phyloP scores from a whole-genome alignment of 2,888 invertebrate genomes.

The Agrotis segetum region DNA sequence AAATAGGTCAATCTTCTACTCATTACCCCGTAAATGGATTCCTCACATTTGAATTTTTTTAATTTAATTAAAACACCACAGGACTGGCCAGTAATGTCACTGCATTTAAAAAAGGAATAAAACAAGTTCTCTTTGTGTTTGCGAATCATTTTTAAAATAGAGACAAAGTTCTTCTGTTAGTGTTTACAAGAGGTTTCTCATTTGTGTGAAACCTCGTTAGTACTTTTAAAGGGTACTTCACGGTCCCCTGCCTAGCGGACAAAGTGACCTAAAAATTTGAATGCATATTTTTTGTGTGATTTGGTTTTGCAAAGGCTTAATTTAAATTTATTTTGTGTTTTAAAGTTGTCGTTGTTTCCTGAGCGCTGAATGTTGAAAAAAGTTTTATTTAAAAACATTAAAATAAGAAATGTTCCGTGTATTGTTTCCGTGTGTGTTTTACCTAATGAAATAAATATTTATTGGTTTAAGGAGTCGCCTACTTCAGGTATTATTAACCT shows the following conservation, averaged over 20 bases:
- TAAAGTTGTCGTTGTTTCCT: neutral
- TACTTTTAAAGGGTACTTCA: conserved; percentile 62
- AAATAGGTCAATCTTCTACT: no score
- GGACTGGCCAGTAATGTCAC: conserved; percentile 34
- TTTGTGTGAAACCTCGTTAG: conserved; percentile 72
- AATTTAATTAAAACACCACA: no score
- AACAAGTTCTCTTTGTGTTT: conserved; percentile 60
- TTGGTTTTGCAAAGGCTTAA: conserved; percentile 26
- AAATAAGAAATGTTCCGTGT: no score
- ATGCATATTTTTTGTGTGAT: conserved; percentile 58
- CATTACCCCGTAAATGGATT: no score
- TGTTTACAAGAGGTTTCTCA: conserved; percentile 66
- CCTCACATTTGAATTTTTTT: no score
- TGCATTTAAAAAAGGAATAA: conserved; percentile 36
- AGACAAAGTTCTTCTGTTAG: conserved; percentile 62
- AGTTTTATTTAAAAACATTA: neutral
- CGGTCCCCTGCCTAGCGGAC: conserved; percentile 52
- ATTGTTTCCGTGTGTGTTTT: no score
- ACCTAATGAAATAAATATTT: no score
- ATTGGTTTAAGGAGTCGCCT: no score
- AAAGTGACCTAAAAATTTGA: conserved; percentile 68
- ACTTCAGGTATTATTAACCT: no score
- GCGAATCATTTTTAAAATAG: conserved; percentile 66
- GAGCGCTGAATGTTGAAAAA: neutral
- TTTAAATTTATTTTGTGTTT: conserved; percentile 26